Base-by-base conservation (phyloP, 2,113 vertebrate species). In the Oncorhynchus masou region DNA sequence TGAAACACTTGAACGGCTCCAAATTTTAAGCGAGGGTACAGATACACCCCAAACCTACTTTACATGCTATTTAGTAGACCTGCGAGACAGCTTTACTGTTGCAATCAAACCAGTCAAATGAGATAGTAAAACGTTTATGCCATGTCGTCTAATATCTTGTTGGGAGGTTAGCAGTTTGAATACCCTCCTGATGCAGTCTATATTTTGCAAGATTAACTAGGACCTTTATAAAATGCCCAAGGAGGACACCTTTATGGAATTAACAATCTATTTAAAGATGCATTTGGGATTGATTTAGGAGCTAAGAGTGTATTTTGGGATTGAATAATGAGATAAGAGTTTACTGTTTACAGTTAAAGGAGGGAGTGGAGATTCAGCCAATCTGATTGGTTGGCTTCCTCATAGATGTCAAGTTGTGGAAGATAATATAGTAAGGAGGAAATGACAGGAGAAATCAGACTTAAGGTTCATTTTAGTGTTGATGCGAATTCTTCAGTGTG, bases 41-140 rank as follows among this genome's bases (percentile, higher is more conserved):
- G 19, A 22, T 16, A 20, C 12, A 59, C 15, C 15, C 3, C 15
- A 54, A 13, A 54, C 16, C 15, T 54, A 31, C 24, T 27, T 22
- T 5, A 59, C 70, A 71, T 59, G 5, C 51, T 29, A 57, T 59
- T 72, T 72, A 72, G 70, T 72, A 49, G 51, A 72, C 51, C 49
- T 34, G 51, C 51, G 7, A 8, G 66, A 76, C 71, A 76, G 70
- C 13, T 76, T 79, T 79, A 76, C 66, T 19, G 60, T 49, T 70
- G 39, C 74, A 67, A 82, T 79, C 73, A 73, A 75, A 45, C 54
- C 19, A 70, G 57, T 73, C 73, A 82, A 82, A 79, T 76, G 59
- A 76, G 74, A 70, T 20, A 24, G 74, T 79, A 67, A 76, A 74
- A 66, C 5, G 19, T 73, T 78, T 57, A 82, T 51, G 66, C 54